Evolutionary conservation across 2,888 invertebrate genomes (phyloP), one percentile per base, ranked within the genome.

Genomic region (Polyommatus iphigenia): DNA sequence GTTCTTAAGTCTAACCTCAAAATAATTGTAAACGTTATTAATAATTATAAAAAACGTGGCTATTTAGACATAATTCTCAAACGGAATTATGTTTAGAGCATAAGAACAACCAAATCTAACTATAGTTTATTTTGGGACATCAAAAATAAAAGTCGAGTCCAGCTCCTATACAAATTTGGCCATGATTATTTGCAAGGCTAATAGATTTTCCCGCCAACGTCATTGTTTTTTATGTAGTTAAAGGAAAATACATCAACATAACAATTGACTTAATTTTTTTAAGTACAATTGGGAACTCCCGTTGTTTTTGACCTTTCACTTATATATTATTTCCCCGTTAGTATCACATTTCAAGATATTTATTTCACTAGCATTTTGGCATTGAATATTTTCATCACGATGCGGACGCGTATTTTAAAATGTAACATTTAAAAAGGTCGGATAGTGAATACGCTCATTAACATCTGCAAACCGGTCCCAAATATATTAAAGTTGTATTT

Each of bases 351-450:
- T 4, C 62, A 24, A 62, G 24, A 62, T 20, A 8, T 20, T 62
- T 10, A 8, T 20, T 62, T 10, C 24, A 62, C 62, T 18, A 18
- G 54, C 54, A 18, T 62, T 62, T 62, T 24, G 24, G 24, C 24
- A 62, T 62, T 62, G 13, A 24, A 62, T 15, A 67, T 67, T 32
- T 29, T 67, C 29, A 67, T 67, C 67, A 20, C 29, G 15, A 32
- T 67, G 5, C 24, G 24, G 15, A 15, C 29, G 20, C 29, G 67
- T 67, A 67, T 67, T 67, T 67, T 67, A 29, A 29, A 67, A 29
- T 67, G 13, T 67, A 67, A 32, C 67, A 67, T 67, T 67, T 67
- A 32, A 67, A 67, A 67, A 67, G 67, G 67, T 67, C 67, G 67
- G 67, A 67, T 67, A 67, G 29, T 67, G 13, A 67, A 67, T 67